Percentiles rank a stretch among this genome's conserved stretches.
These are phyloP conservation scores for Diabrotica balteata DNA, from an alignment of 2,888 invertebrate genomes.

Conservation along the genomic window DNA sequence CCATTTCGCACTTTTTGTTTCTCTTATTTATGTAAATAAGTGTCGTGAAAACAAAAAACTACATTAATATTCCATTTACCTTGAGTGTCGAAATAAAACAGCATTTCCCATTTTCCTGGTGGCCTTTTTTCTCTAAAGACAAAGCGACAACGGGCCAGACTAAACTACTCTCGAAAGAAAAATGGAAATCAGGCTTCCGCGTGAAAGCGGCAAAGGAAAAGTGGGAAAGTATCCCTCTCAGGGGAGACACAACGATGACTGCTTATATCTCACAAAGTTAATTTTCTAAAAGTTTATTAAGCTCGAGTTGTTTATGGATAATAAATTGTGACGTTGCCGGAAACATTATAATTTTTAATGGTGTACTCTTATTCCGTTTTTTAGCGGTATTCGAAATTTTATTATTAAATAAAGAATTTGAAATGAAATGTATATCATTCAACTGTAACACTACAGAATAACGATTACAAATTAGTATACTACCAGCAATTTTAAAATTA, in stretches of 20 bases:
- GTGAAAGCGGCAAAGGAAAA: conserved; percentile 3
- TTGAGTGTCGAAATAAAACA: conserved; percentile 32
- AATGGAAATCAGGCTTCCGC: conserved; percentile 32
- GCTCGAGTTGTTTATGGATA: conserved; percentile 9
- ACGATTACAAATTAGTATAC: no score
- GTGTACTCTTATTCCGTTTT: no score
- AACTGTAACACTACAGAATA: no score
- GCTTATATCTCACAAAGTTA: conserved; percentile 15
- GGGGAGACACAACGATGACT: conserved; percentile 14
- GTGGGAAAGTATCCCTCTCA: conserved; percentile 38
- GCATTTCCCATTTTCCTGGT: conserved; percentile 21
- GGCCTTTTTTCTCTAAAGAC: conserved; percentile 24
- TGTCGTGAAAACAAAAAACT: conserved; percentile 12
- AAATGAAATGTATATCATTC: no score
- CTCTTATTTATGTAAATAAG: not conserved
- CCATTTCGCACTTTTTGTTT: not conserved
- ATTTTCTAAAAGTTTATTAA: conserved; percentile 17
- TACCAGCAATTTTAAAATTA: no score
- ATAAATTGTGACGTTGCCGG: conserved; percentile 2
- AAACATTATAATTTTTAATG: no score
- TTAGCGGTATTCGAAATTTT: no score
- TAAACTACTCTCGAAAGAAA: conserved; percentile 34
- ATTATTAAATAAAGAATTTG: no score
- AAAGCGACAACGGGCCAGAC: conserved; percentile 27
- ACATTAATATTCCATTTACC: conserved; percentile 38